Evolutionary conservation across 2,888 invertebrate genomes (phyloP).

Genomic region (Punctoribates punctum): DNA sequence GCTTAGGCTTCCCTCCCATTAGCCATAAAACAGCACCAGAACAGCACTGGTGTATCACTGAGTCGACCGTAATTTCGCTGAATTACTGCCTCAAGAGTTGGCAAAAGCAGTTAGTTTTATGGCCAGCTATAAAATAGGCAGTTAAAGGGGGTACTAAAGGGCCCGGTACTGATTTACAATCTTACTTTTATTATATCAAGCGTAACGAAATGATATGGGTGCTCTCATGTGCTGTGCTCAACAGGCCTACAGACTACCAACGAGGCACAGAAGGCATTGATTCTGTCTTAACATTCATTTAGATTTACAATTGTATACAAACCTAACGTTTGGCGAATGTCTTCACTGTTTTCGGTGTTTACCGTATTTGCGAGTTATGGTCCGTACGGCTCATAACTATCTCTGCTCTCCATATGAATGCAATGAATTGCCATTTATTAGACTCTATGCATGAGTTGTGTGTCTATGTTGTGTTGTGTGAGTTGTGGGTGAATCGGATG

Average conservation of each 20-base stretch:
- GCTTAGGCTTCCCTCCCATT: constrained; percentile 46
- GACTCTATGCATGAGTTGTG: not conserved
- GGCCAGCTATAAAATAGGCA: constrained; percentile 42
- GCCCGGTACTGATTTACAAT: constrained; percentile 37
- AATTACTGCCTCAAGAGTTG: constrained; percentile 45
- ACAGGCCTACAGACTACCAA: constrained; percentile 18
- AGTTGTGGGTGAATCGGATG: constrained; percentile 3
- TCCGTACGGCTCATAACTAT: not conserved
- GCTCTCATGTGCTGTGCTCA: constrained; percentile 14
- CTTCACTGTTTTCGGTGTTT: constrained; percentile 9
- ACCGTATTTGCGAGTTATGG: not conserved
- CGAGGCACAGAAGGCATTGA: not conserved
- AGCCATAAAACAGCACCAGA: too few relatives aligned
- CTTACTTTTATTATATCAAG: constrained; percentile 35
- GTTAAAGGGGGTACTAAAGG: constrained; percentile 35
- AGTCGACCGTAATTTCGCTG: constrained; percentile 48
- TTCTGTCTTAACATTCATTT: constrained; percentile 15
- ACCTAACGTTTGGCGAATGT: not conserved
- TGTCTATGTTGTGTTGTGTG: too few relatives aligned
- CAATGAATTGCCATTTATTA: constrained; percentile 5
- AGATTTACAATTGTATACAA: not conserved
- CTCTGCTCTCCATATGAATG: constrained; percentile 13
- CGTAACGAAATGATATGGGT: constrained; percentile 32
- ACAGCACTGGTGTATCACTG: constrained; percentile 36
- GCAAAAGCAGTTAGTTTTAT: constrained; percentile 39